These are phyloP conservation scores for Solea solea DNA, from an alignment of 2,113 vertebrate genomes.

Conservation along the genomic window DNA sequence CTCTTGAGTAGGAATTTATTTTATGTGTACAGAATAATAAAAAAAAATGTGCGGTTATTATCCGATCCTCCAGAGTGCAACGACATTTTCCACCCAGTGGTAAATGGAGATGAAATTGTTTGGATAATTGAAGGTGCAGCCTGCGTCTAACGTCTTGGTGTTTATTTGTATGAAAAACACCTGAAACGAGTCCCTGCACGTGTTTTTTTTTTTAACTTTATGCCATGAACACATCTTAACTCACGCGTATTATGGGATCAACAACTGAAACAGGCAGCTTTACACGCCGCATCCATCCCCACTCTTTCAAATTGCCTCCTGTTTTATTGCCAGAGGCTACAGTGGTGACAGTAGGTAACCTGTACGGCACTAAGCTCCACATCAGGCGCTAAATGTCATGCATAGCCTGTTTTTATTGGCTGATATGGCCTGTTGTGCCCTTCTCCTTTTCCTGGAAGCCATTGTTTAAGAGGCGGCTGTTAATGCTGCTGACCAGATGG, in stretches of 20 bases:
- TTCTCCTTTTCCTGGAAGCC: conserved; percentile 76
- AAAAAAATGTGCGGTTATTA: conserved; percentile 8
- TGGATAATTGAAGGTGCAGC: conserved; percentile 17
- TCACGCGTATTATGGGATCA: conserved; percentile 65
- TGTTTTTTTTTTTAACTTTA: conserved; percentile 20
- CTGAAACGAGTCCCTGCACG: conserved; percentile 44
- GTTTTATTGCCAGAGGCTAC: conserved; percentile 76
- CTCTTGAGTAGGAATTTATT: too few species aligned
- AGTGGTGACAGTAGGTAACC: conserved; percentile 67
- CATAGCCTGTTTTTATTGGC: conserved; percentile 84
- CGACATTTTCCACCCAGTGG: background rate
- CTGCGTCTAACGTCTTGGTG: conserved; percentile 20
- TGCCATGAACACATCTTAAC: conserved; percentile 38
- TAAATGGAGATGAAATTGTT: conserved; percentile 22
- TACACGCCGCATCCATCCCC: conserved; percentile 50
- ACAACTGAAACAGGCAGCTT: conserved; percentile 58
- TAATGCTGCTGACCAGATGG: conserved; percentile 85
- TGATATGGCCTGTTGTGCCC: conserved; percentile 79
- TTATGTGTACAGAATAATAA: background rate
- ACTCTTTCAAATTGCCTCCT: conserved; percentile 76
- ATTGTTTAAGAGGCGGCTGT: conserved; percentile 84
- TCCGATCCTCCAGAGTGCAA: background rate
- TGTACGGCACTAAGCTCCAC: conserved; percentile 62
- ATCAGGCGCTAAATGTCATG: conserved; percentile 83
- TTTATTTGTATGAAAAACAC: conserved; percentile 53